A percentile compares a stretch with the other conserved stretches of the same genome.
Conservation (phyloP, 2,113 vertebrate genomes). For the Halcyon malimbica region DNA sequence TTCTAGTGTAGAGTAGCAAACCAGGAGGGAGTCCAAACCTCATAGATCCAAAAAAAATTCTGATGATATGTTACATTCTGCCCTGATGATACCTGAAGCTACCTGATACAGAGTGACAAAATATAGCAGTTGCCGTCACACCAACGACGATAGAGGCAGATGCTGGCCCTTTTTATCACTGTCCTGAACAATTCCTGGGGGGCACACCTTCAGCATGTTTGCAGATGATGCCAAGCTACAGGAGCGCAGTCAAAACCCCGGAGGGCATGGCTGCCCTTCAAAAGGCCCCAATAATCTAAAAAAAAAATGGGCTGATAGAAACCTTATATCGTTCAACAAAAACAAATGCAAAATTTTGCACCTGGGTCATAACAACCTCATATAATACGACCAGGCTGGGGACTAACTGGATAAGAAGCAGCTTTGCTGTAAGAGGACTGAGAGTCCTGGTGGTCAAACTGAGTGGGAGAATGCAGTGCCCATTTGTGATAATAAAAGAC, state of each 20-base stretch:
- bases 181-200: neutral
- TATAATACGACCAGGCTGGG: neutral
- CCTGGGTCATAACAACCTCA: neutral
- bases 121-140: neutral
- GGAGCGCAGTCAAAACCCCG: neutral
- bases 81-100: neutral
- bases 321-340: neutral
- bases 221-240: neutral
- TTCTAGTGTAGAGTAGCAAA: neutral
- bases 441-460: neutral
- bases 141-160: neutral
- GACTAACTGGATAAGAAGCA: neutral
- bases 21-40: neutral
- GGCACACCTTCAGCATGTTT: neutral
- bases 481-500: neutral
- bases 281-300: neutral
- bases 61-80: neutral
- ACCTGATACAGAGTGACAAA: neutral
- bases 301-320: neutral
- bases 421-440: neutral
- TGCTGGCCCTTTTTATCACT: neutral
- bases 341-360: neutral
- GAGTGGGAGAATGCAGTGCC: neutral
- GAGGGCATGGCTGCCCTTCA: neutral
- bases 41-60: neutral